Conservation (phyloP, 2,797 vertebrate species). For the Spinus pinus region DNA sequence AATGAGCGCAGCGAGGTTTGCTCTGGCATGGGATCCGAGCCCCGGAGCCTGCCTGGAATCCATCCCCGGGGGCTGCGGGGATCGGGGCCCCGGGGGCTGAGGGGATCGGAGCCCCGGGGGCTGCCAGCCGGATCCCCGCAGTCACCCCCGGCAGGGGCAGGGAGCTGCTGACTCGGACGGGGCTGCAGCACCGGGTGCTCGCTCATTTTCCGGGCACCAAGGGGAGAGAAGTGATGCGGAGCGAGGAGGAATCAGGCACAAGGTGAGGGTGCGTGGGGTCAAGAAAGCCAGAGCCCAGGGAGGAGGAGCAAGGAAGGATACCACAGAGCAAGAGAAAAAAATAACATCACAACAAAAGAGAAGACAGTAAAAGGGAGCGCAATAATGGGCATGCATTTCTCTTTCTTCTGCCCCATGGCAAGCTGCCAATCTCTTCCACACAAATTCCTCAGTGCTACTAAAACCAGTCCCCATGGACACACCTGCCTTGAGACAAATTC, state of each 20-base stretch:
- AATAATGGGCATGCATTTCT: constrained; percentile 50
- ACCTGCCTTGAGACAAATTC: constrained; percentile 68
- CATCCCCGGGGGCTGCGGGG: no score
- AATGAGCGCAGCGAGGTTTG: not conserved
- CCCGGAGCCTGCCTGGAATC: not conserved
- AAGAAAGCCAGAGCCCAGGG: not conserved
- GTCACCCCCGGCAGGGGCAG: not conserved
- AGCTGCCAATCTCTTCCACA: constrained; percentile 32
- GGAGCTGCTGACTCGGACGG: not conserved
- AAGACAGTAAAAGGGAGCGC: not conserved
- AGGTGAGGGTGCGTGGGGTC: not conserved
- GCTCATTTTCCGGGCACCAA: not conserved
- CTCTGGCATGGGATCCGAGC: not conserved
- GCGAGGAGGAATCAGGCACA: not conserved
- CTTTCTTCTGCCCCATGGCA: constrained; percentile 43
- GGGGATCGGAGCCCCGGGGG: no score
- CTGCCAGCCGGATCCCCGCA: not conserved
- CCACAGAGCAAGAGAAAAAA: not conserved
- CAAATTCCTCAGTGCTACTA: constrained; percentile 24
- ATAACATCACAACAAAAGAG: not conserved
- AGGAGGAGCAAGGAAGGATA: not conserved
- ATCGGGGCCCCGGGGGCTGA: not conserved
- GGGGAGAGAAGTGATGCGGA: not conserved
- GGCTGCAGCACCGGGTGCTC: not conserved
- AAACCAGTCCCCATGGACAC: constrained; percentile 53